These are phyloP conservation scores for Alitta virens DNA, from an alignment of 2,888 invertebrate species.

Conservation along the genomic window DNA sequence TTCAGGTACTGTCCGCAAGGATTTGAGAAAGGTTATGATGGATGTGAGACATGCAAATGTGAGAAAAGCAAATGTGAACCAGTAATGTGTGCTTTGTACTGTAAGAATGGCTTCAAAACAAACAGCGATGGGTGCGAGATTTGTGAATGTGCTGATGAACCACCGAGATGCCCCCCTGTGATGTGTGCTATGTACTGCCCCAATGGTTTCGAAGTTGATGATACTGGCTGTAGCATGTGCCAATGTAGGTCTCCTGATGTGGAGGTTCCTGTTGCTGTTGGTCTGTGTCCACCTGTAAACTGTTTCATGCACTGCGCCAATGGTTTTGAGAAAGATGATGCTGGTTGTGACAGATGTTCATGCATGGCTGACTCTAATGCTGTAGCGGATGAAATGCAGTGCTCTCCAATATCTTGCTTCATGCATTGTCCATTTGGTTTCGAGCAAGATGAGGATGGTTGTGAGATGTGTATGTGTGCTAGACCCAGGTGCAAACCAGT, in stretches of 20 bases:
- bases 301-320: conserved; percentile 15
- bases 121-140: neutral
- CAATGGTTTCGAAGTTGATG: conserved; percentile 10
- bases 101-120: conserved; percentile 13
- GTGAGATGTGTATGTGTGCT: conserved; percentile 8
- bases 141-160: neutral
- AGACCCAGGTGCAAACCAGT: neutral
- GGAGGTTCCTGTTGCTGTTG: neutral
- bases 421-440: conserved; percentile 15
- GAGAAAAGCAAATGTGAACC: conserved; percentile 1
- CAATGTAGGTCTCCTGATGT: conserved; percentile 5
- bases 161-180: neutral
- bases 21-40: conserved; percentile 17
- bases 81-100: conserved; percentile 12
- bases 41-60: conserved; percentile 13
- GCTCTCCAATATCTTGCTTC: conserved; percentile 6
- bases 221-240: conserved; percentile 12
- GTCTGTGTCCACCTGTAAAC: neutral
- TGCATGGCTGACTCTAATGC: neutral
- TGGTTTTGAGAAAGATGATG: conserved; percentile 10
- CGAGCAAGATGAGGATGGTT: conserved; percentile 5
- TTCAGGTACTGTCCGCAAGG: conserved; percentile 17
- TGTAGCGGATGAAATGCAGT: neutral
- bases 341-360: conserved; percentile 7
- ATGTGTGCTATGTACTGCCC: conserved; percentile 12